Conservation (phyloP, 2,113 vertebrate genomes). For the Sclerurus mexicanus region DNA sequence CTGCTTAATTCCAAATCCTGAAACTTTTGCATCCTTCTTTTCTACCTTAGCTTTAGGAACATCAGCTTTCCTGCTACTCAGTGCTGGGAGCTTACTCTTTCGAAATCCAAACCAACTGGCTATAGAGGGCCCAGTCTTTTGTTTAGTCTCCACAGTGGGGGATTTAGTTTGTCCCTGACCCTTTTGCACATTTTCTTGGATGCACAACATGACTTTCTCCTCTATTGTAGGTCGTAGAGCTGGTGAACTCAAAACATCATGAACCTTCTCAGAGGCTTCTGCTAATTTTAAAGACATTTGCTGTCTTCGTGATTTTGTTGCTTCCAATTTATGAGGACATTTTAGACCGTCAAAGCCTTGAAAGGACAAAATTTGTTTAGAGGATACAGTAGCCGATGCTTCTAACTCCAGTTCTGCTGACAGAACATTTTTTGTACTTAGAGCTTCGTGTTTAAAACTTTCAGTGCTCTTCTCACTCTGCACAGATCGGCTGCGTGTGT, state of each 20-base stretch:
- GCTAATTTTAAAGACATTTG: slow-evolving; percentile 59
- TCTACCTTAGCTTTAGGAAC: slow-evolving; percentile 82
- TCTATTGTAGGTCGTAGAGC: slow-evolving; percentile 82
- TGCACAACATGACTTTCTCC: slow-evolving; percentile 95
- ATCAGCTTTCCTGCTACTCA: slow-evolving; percentile 81
- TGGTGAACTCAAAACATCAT: slow-evolving; percentile 44
- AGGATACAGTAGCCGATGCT: slow-evolving; percentile 22
- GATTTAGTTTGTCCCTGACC: slow-evolving; percentile 83
- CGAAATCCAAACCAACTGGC: slow-evolving; percentile 93
- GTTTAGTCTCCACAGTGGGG: slow-evolving; percentile 74
- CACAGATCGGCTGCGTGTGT: slow-evolving; percentile 14
- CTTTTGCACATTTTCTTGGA: slow-evolving; percentile 89
- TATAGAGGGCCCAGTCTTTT: slow-evolving; percentile 82
- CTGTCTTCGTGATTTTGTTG: slow-evolving; percentile 55
- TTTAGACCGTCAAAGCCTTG: slow-evolving; percentile 44
- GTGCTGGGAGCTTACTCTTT: slow-evolving; percentile 86
- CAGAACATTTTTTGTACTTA: slow-evolving; percentile 55
- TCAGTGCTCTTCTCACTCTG: slow-evolving; percentile 57
- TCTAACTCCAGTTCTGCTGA: slow-evolving; percentile 67
- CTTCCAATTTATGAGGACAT: slow-evolving; percentile 58
- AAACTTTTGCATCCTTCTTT: slow-evolving; percentile 85
- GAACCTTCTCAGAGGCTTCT: slow-evolving; percentile 66
- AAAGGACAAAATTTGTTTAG: slow-evolving; percentile 37
- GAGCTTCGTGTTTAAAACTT: slow-evolving; percentile 22
- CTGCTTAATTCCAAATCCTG: slow-evolving; percentile 82